Evolutionary conservation across 2,888 invertebrate species (phyloP), one percentile per base, ranked within the genome.

Genomic region (Leptothorax acervorum): DNA sequence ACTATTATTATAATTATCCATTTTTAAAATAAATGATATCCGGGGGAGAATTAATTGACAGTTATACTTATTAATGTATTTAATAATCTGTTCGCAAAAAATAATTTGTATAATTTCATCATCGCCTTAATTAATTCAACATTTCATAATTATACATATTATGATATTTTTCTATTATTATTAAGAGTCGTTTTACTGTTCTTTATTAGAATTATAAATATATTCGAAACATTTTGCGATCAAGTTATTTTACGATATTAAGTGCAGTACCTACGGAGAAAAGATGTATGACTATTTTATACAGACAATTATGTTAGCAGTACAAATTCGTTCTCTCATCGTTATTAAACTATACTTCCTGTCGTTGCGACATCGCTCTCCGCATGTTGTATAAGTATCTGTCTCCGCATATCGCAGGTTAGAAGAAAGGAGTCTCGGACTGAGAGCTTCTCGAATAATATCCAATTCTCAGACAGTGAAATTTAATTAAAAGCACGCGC

Each of bases 401-500:
- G 9, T 45, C 63, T 53, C 1, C 55, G 85, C 70, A 71, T 88
- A 85, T 79, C 86, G 85, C 86, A 87, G 81, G 87, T 92, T 82
- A 85, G 90, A 90, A 90, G 92, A 91, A 93, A 91, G 89, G 91
- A 88, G 68, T 84, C 86, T 88, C 89, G 91, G 87, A 87, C 89
- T 83, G 88, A 87, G 86, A 85, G 87, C 82, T 73, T 79, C 55
- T 75, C 71, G 60, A 87, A 85, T 35, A 86, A 82, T 86, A 76
- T 45, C 82, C 79, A 79, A 89, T 91, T 68, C 91, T 89, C 91
- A 91, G 92, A 93, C 92, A 91, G 92, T 87, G 91, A 91, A 94
- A 94, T 94, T 94, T 94, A 94, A 94, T 94, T 94, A 94, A 94
- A 94, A 94, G 94, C 94, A 94, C 93, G 94, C 94, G 93, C 93